phyloP scores from a whole-genome alignment of 2,113 vertebrate species.

The Perca schrenkii region DNA sequence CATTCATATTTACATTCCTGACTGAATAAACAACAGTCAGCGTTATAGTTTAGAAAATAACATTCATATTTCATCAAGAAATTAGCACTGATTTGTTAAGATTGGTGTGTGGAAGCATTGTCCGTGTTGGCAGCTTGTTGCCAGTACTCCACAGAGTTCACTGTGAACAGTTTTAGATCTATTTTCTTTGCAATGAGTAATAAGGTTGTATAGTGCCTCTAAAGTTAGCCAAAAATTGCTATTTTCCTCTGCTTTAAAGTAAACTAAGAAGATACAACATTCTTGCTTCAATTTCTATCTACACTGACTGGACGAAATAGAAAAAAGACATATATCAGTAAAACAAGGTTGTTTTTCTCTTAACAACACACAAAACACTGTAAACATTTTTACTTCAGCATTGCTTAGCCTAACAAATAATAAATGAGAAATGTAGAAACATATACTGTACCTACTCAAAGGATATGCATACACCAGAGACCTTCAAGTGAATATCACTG shows the following conservation, averaged over 20 bases:
- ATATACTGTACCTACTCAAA: conserved; percentile 44
- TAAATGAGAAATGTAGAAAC: conserved; percentile 18
- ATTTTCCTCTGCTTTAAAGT: background rate
- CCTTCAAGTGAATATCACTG: background rate
- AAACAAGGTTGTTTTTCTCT: background rate
- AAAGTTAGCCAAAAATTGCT: background rate
- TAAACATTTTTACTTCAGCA: background rate
- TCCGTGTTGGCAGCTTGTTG: background rate
- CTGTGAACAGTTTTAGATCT: background rate
- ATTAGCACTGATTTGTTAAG: background rate
- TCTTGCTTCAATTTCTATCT: background rate
- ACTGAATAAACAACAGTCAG: background rate
- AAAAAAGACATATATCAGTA: background rate
- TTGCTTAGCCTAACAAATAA: background rate
- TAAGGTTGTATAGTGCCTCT: background rate
- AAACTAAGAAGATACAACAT: background rate
- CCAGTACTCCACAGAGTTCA: too few species aligned
- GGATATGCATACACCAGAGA: background rate
- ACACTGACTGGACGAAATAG: background rate
- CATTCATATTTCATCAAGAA: background rate
- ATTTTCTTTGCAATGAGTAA: background rate
- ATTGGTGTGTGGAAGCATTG: background rate
- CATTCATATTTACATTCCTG: background rate
- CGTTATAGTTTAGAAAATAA: background rate
- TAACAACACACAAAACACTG: background rate